Base-by-base conservation (phyloP, 1,140 invertebrate genomes). In the Holcopasites calliopsidis region DNA sequence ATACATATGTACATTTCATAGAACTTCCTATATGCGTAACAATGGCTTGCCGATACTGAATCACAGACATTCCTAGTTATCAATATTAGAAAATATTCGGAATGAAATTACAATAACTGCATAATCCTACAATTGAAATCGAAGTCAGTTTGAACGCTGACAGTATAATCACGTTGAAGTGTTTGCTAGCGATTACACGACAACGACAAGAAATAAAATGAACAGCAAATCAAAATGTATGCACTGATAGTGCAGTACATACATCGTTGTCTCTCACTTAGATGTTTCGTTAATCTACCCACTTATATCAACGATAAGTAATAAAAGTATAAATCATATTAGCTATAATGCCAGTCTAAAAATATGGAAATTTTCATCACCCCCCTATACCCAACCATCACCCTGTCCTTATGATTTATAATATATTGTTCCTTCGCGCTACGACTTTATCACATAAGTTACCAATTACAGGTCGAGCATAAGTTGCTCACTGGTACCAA, bases 351-450 rank as follows among this genome's bases (percentile, higher is more conserved):
- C 76, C 38, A 55, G 13, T 81, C 60, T 76, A 80, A 68, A 73
- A 82, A 73, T 82, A 76, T 72, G 65, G 7, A 82, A 80, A 77
- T 60, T 68, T 68, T 49, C 62, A 49, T 38, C 35, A 16, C 16
- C 5, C 21, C 6, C n/a, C 31, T 7, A 4, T 28, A 33, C 3
- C 13, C 28, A 6, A 28, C 26, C 31, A 11, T 47, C 33, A 31
- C 13, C 11, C 40, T 28, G 42, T 16, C 5, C 7, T 52, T 47
- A 23, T 58, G 44, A 64, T 49, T 26, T 23, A 58, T 13, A 55
- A n/a, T 13, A 21, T 50, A 40, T 33, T 57, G 8, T 62, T 44
- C 21, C 18, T 50, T 33, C 21, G 11, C 28, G 31, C 54, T 49
- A 42, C 26, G 28, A 18, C 23, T 68, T 26, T 70, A 35, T 21